A percentile compares a stretch with the other conserved stretches of the same genome.
Conservation (phyloP, 2,888 invertebrate genomes). For the Tetragonisca angustula region DNA sequence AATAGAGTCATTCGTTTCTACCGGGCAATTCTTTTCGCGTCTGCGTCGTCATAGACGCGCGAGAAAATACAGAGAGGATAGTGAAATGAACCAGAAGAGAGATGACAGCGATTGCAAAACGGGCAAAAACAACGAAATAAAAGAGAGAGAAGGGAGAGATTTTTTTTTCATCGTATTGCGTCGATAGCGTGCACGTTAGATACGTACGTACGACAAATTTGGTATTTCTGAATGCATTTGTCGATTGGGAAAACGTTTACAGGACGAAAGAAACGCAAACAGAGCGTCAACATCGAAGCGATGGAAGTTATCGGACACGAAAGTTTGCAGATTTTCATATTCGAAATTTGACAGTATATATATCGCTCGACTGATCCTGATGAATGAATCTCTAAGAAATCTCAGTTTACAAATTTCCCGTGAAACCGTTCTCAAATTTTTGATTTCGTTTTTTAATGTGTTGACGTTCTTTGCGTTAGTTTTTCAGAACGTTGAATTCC, state of each 20-base stretch:
- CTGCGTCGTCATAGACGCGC: background rate
- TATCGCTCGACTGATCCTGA: too few species aligned
- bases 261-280: conserved; percentile 36
- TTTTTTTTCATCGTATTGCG: conserved; percentile 5
- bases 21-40: conserved; percentile 18
- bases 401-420: too few species aligned
- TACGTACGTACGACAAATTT: conserved; percentile 39
- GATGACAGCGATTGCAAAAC: conserved; percentile 25
- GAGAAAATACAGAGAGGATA: conserved; percentile 9
- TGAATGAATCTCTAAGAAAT: too few species aligned
- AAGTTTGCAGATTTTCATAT: conserved; percentile 8
- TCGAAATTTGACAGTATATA: background rate
- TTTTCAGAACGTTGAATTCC: too few species aligned
- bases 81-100: conserved; percentile 29
- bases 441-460: too few species aligned
- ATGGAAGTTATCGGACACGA: conserved; percentile 13
- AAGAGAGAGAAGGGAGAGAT: background rate
- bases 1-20: conserved; percentile 36
- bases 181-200: conserved; percentile 24
- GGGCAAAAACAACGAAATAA: background rate
- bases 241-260: conserved; percentile 64
- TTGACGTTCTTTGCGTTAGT: too few species aligned
- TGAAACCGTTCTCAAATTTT: too few species aligned
- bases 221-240: conserved; percentile 49
- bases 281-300: conserved; percentile 48